phyloP scores from a whole-genome alignment of 2,113 vertebrate genomes.

The Chascanopsetta lugubris region DNA sequence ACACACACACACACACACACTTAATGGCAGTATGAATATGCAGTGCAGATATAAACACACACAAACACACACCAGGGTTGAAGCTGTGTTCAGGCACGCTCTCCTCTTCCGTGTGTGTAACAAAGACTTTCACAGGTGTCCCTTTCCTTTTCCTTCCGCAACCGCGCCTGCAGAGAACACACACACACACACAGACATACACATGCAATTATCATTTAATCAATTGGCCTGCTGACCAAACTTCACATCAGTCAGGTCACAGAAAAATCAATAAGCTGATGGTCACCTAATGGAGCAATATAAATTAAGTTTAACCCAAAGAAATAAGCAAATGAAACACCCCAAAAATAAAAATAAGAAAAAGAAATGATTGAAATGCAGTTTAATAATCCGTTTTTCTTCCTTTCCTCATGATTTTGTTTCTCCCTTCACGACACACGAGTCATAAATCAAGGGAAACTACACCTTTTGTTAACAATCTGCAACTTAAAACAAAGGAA shows the following conservation, averaged over 20 bases:
- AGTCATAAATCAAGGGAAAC: too few relatives aligned
- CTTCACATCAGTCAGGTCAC: constrained; percentile 67
- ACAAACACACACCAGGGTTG: constrained; percentile 73
- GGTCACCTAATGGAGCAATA: constrained; percentile 54
- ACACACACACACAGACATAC: constrained; percentile 51
- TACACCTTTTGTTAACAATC: too few relatives aligned
- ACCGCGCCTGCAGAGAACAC: constrained; percentile 75
- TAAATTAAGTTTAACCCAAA: constrained; percentile 9
- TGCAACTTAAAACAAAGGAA: too few relatives aligned
- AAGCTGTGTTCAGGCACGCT: constrained; percentile 74
- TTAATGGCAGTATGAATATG: constrained; percentile 32
- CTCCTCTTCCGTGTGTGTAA: constrained; percentile 81
- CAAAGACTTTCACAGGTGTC: constrained; percentile 83
- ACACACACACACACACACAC: constrained; percentile 24
- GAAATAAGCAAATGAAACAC: constrained; percentile 11
- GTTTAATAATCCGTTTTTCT: too few relatives aligned
- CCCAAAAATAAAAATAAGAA: background rate
- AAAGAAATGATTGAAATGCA: too few relatives aligned
- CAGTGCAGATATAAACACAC: constrained; percentile 25
- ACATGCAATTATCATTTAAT: constrained; percentile 62
- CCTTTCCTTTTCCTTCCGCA: constrained; percentile 85
- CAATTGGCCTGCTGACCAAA: constrained; percentile 52
- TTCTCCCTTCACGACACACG: too few relatives aligned
- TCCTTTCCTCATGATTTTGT: too few relatives aligned
- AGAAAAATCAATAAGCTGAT: constrained; percentile 67